Percentiles rank a stretch among this genome's conserved stretches.
Evolutionary conservation across 2,113 vertebrate species (phyloP).

Genomic region (Sorex fumeus): DNA sequence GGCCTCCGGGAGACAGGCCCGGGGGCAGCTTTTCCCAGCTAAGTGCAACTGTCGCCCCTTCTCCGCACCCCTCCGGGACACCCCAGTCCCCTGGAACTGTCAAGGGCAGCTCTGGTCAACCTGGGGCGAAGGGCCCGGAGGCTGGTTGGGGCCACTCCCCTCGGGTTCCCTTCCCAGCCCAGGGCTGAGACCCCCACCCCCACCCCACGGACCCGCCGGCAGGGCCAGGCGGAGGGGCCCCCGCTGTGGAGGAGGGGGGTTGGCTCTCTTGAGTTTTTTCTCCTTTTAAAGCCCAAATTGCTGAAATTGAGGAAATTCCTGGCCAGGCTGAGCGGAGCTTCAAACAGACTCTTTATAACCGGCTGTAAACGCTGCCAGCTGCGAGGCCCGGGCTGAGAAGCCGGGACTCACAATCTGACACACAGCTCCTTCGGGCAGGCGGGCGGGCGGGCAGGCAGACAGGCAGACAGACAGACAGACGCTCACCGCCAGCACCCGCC

Average conservation of each 20-base stretch:
- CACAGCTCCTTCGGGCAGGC: slow-evolving; percentile 60
- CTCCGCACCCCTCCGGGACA: neutral
- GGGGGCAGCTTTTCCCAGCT: slow-evolving; percentile 48
- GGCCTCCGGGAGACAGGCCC: slow-evolving; percentile 62
- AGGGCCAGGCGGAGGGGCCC: slow-evolving; percentile 65
- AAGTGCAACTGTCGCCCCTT: slow-evolving; percentile 39
- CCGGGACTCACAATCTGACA: slow-evolving; percentile 66
- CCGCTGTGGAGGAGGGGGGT: slow-evolving; percentile 64
- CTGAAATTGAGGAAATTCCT: slow-evolving; percentile 91
- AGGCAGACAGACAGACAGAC: too few relatives aligned
- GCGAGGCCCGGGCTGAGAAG: slow-evolving; percentile 78
- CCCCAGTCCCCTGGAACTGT: neutral
- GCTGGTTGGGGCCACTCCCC: neutral
- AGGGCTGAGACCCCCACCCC: neutral
- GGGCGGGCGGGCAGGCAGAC: too few relatives aligned
- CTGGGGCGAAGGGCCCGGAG: neutral
- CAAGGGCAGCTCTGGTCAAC: slow-evolving; percentile 8
- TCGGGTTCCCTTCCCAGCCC: neutral
- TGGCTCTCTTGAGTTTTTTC: slow-evolving; percentile 73
- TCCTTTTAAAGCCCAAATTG: slow-evolving; percentile 89
- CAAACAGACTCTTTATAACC: slow-evolving; percentile 90
- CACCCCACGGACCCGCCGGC: too few relatives aligned
- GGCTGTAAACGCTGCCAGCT: slow-evolving; percentile 89
- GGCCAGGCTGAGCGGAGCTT: slow-evolving; percentile 86
- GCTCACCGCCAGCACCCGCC: too few relatives aligned